Conservation (phyloP, 1,140 invertebrate species). For the Temnothorax nylanderi region DNA sequence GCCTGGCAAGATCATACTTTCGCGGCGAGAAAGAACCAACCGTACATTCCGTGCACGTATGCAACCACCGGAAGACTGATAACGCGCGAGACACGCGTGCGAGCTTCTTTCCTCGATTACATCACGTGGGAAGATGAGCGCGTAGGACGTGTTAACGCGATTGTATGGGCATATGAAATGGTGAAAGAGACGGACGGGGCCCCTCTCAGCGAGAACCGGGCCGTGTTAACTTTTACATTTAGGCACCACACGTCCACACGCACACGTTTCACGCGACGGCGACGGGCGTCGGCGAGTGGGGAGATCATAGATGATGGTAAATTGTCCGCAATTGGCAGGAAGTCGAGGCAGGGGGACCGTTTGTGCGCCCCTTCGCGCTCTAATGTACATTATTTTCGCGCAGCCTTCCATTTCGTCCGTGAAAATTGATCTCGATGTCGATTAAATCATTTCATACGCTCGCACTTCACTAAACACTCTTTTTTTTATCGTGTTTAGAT, state of each 20-base stretch:
- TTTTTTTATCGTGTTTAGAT: background rate
- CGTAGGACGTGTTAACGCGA: slow-evolving; percentile 73
- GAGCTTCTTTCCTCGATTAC: slow-evolving; percentile 67
- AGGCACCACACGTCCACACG: slow-evolving; percentile 71
- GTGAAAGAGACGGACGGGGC: slow-evolving; percentile 33
- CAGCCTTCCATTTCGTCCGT: slow-evolving; percentile 69
- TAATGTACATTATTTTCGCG: slow-evolving; percentile 76
- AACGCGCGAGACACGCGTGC: slow-evolving; percentile 26
- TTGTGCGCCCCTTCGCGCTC: slow-evolving; percentile 79
- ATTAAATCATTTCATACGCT: slow-evolving; percentile 39
- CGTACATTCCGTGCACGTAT: slow-evolving; percentile 13
- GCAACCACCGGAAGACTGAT: slow-evolving; percentile 16
- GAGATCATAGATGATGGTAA: slow-evolving; percentile 85
- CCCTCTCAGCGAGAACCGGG: slow-evolving; percentile 56
- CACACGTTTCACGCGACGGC: slow-evolving; percentile 51
- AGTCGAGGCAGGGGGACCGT: slow-evolving; percentile 81
- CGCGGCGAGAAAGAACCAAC: background rate
- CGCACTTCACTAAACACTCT: background rate
- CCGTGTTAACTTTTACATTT: slow-evolving; percentile 78
- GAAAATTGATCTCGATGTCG: slow-evolving; percentile 71
- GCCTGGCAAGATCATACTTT: background rate
- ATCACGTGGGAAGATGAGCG: slow-evolving; percentile 76
- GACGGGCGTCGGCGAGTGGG: slow-evolving; percentile 68
- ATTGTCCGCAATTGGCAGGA: slow-evolving; percentile 85
- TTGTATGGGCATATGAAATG: slow-evolving; percentile 55